Conservation (phyloP, 2,113 vertebrate species). For the Typhlomys cinereus region DNA sequence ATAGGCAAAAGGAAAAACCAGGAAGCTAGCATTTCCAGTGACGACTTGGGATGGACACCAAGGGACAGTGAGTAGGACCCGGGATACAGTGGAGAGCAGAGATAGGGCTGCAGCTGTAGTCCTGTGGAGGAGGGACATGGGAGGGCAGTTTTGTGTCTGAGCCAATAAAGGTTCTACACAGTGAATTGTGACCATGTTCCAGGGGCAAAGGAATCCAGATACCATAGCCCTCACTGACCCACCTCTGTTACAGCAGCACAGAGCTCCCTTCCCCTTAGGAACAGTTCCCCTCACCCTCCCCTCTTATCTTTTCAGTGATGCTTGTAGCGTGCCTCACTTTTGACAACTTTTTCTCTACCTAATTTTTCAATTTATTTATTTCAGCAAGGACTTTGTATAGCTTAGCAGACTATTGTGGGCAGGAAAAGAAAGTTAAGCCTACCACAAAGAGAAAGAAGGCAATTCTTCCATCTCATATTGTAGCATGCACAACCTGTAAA, state of each 20-base stretch:
- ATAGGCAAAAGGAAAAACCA: slow-evolving; percentile 1
- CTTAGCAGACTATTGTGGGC: not conserved
- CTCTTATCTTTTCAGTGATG: not conserved
- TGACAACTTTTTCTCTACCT: not conserved
- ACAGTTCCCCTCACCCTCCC: not conserved
- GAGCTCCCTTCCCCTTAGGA: not conserved
- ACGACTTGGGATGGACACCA: not conserved
- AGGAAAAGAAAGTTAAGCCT: not conserved
- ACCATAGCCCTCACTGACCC: not conserved
- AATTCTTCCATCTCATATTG: not conserved
- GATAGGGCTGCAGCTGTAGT: not conserved
- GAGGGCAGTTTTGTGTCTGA: not conserved
- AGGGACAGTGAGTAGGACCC: not conserved
- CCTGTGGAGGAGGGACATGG: not conserved
- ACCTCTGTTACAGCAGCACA: not conserved
- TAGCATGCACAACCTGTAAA: not conserved
- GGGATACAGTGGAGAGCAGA: no score
- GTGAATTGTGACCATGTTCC: not conserved
- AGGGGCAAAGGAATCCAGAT: not conserved
- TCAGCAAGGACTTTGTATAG: not conserved
- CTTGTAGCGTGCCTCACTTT: not conserved
- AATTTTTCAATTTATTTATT: not conserved
- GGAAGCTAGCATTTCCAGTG: not conserved
- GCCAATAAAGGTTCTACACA: not conserved
- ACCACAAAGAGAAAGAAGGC: not conserved